Evolutionary conservation across 1,140 invertebrate species (phyloP), one percentile per base, ranked within the genome.

Genomic region (Laodelphax striatellus): DNA sequence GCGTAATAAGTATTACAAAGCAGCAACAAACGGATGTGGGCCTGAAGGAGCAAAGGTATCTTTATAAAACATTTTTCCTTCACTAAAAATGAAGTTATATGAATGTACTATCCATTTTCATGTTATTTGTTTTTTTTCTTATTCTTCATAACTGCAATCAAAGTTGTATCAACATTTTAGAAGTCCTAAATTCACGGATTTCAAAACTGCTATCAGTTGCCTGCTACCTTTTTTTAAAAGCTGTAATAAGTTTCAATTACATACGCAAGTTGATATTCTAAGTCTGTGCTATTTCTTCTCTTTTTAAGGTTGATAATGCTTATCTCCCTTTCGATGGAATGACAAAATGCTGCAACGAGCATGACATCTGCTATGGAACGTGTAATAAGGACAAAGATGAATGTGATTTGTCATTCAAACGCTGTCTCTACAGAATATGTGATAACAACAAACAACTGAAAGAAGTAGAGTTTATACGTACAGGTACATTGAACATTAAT

Each of bases 341-440:
- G 84, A 87, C 85, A 9, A 81, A 82, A 63, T 95, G 91, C 68
- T 95, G 91, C 74, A 82, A 94, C 70, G 67, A 70, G 2, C 92
- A 95, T 72, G 92, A 95, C 66, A 81, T 88, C 62, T 95, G 92
- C 71, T 95, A 95, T 67, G 90, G 92, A 62, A 92, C 87, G 3
- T 95, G 92, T 70, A 90, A 88, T 64, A 80, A 74, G 31, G 84
- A 88, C 52, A 93, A 92, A 72, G 89, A 92, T 70, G 75, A 84
- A 0, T 95, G 92, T 75, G 92, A 95, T 73, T 71, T 90, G 50
- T 82, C 86, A 31, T 94, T 94, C 68, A 90, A 91, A 68, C 78
- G 82, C 64, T 95, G 92, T 69, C 73, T 95, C 0, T 91, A 92
- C 65, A 83, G 79, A 69, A 84, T 88, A 61, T 94, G 91, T 75